Evolutionary conservation across 2,888 invertebrate genomes (phyloP), one percentile per base, ranked within the genome.

Genomic region (Lithophane socia): DNA sequence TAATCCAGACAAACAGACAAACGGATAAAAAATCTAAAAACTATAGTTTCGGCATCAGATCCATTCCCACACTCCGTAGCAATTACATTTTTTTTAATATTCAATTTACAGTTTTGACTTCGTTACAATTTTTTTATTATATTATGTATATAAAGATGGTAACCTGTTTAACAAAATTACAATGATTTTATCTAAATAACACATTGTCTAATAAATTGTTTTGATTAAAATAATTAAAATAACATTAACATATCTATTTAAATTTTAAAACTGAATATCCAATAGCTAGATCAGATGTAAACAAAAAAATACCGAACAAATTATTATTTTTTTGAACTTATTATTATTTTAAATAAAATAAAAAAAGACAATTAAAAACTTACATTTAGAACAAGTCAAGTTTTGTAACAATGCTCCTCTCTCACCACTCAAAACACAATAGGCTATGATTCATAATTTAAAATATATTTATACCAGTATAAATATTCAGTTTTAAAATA

Each of bases 381-480:
- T 37, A 67, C 82, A 9, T 63, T 24, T 9, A 18, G 0, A 12
- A 58, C 3, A 5, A 12, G 7, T 16, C 9, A 16, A 49, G 7
- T 56, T 52, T 18, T 37, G 0, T n/a, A 77, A 67, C 82, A 77
- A 82, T 77, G 77, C 21, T 77, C 13, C 16, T 82, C 63, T 56
- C 47, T 49, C 49, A 82, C 66, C n/a, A 44, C n/a, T 21, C 54
- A 13, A 67, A 63, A 63, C 67, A 77, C 77, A 67, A 77, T 77
- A 58, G 49, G 16, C 10, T 5, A 49, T 61, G 5, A 49, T 37
- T n/a, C 7, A 42, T 37, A 3, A 44, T n/a, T 29, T 44, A 0
- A 61, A 24, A 44, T 21, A 8, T 76, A 77, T 82, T 56, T 79
- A 79, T 79, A 78, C 58, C 18, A n/a, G 42, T 64, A 7, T n/a